A percentile compares a stretch with the other conserved stretches of the same genome.
Evolutionary conservation across 2,888 invertebrate genomes (phyloP).

Genomic region (Pyrochroa serraticornis): DNA sequence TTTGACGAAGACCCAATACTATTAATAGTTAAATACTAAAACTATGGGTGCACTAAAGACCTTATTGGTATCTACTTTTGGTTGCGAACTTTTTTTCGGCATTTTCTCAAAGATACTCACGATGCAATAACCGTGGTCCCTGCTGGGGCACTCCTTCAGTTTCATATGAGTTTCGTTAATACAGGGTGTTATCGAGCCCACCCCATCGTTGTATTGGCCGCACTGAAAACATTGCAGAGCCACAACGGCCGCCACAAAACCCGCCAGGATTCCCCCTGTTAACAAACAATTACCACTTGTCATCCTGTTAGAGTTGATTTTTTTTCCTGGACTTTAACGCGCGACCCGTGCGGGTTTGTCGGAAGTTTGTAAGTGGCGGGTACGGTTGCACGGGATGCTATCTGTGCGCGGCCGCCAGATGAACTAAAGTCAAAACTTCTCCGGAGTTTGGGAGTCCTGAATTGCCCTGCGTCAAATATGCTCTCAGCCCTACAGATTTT

Average conservation of each 20-base stretch:
- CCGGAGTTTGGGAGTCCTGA: slow-evolving; percentile 13
- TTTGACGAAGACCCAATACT: no score
- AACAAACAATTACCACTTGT: slow-evolving; percentile 32
- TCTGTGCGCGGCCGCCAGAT: slow-evolving; percentile 42
- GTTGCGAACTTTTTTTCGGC: no score
- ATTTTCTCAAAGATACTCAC: slow-evolving; percentile 65
- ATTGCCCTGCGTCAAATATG: slow-evolving; percentile 29
- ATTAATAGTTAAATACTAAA: no score
- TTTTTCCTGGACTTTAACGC: neutral
- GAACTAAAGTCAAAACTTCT: slow-evolving; percentile 42
- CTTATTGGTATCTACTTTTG: no score
- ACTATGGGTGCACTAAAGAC: no score
- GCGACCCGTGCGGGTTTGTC: slow-evolving; percentile 1
- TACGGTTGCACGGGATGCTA: slow-evolving; percentile 31
- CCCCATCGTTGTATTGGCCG: slow-evolving; percentile 84
- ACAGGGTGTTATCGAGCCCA: slow-evolving; percentile 84
- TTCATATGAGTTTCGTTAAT: slow-evolving; percentile 76
- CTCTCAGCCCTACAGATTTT: slow-evolving; percentile 18
- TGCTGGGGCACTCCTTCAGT: slow-evolving; percentile 70
- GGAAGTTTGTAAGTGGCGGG: neutral
- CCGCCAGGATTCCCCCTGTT: slow-evolving; percentile 30
- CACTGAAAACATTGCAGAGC: slow-evolving; percentile 76
- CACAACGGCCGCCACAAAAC: slow-evolving; percentile 51
- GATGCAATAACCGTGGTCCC: slow-evolving; percentile 72
- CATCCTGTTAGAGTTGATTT: neutral